These are phyloP conservation scores for Trissolcus brochymenae DNA, from an alignment of 2,888 invertebrate genomes.

Conservation along the genomic window DNA sequence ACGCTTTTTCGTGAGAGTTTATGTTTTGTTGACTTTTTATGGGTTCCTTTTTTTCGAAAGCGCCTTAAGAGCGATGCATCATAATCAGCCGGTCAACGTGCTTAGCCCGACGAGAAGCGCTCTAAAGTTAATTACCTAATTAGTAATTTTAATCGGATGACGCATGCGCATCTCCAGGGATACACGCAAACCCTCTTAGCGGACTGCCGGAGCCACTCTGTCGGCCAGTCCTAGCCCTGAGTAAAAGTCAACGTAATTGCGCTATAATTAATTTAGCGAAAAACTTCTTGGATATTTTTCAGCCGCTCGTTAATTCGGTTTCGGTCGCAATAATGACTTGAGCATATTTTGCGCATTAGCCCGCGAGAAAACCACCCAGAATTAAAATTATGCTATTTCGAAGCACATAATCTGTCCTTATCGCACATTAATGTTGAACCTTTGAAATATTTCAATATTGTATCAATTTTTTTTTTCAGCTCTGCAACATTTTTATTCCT, in stretches of 20 bases:
- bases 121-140: constrained; percentile 76
- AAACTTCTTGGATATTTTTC: constrained; percentile 68
- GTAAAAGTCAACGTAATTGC: constrained; percentile 70
- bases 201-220: constrained; percentile 62
- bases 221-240: constrained; percentile 61
- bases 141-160: constrained; percentile 77
- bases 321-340: constrained; percentile 53
- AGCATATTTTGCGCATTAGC: constrained; percentile 54
- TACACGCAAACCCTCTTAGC: constrained; percentile 77
- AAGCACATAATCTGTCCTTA: no score
- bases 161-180: constrained; percentile 76
- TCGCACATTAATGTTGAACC: no score
- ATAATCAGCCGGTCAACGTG: constrained; percentile 76
- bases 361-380: constrained; percentile 18
- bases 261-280: constrained; percentile 75
- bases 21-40: constrained; percentile 29
- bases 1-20: constrained; percentile 29
- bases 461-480: no score
- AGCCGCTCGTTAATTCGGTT: constrained; percentile 58
- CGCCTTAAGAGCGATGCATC: constrained; percentile 69
- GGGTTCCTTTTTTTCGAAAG: constrained; percentile 27
- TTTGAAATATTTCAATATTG: no score
- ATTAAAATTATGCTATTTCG: no score
- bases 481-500: no score
- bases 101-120: constrained; percentile 60